phyloP scores from a whole-genome alignment of 2,113 vertebrate species.

The Lanius collurio region DNA sequence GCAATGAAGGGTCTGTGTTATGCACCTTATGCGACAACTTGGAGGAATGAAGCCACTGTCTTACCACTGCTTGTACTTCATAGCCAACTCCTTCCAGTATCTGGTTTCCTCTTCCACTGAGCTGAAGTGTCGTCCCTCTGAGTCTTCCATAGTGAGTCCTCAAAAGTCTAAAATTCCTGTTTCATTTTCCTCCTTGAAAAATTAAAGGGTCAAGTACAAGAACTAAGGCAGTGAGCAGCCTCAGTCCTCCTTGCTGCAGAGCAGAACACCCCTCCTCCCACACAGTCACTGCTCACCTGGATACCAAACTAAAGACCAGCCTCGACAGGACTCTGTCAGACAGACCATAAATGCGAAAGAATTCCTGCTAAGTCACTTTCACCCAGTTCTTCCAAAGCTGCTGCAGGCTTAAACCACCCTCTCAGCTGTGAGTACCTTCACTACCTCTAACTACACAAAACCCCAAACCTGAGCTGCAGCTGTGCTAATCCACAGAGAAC shows the following conservation, averaged over 20 bases:
- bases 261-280: background rate
- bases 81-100: constrained; percentile 90
- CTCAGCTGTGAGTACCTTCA: accelerated
- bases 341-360: background rate
- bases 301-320: background rate
- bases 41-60: background rate
- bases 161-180: background rate
- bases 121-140: constrained; percentile 72
- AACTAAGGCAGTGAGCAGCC: background rate
- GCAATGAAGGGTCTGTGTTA: background rate
- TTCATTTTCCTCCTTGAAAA: constrained; percentile 11
- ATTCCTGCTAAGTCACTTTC: background rate
- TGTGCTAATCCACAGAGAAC: background rate
- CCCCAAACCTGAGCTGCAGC: background rate
- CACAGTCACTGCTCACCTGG: background rate
- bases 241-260: background rate
- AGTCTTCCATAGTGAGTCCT: constrained; percentile 79
- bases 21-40: background rate
- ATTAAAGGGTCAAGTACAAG: background rate
- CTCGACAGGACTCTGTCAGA: background rate
- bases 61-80: constrained; percentile 88
- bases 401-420: background rate
- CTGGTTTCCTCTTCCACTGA: constrained; percentile 85
- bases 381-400: background rate
- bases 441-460: background rate